These are phyloP conservation scores for Grus americana DNA, from an alignment of 2,113 vertebrate species.

Conservation along the genomic window DNA sequence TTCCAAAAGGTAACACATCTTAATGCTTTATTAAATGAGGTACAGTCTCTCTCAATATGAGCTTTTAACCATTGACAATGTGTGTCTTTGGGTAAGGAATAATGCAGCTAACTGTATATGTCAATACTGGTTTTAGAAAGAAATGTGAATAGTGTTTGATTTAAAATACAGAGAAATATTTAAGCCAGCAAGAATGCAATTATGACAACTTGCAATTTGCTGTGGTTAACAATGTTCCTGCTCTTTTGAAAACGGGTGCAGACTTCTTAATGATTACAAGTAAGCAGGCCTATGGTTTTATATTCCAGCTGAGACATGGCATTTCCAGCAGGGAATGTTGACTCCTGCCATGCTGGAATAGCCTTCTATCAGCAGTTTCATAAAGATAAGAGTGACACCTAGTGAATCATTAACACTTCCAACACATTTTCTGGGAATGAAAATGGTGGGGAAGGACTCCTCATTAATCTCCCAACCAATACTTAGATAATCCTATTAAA, in stretches of 20 bases:
- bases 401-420: background rate
- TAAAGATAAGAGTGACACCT: constrained; percentile 17
- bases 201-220: background rate
- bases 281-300: background rate
- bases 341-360: background rate
- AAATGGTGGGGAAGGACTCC: background rate
- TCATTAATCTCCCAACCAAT: background rate
- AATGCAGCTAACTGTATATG: background rate
- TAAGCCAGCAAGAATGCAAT: background rate
- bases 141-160: background rate
- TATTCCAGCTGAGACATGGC: background rate
- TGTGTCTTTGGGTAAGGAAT: background rate
- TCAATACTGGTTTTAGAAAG: background rate
- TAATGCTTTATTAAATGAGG: background rate
- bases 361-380: background rate
- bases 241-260: background rate
- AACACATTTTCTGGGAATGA: background rate
- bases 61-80: background rate
- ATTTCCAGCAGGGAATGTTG: background rate
- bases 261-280: background rate
- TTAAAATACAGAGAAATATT: background rate
- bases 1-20: background rate
- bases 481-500: background rate
- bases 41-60: background rate
- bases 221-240: background rate